Evolutionary conservation across 2,113 vertebrate species (phyloP), one percentile per base, ranked within the genome.

Genomic region (Turdus rufiventris): DNA sequence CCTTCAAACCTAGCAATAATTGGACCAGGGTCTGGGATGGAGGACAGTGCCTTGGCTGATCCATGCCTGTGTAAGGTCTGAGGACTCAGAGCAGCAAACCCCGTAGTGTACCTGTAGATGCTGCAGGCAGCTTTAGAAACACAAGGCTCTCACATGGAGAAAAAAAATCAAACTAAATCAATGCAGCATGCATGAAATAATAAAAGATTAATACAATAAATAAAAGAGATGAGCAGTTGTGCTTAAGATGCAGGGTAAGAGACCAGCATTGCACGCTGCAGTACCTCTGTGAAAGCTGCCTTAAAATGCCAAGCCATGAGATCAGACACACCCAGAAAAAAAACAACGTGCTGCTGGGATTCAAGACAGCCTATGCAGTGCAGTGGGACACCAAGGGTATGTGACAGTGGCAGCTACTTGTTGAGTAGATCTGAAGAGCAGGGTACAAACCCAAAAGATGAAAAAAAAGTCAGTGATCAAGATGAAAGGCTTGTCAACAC

Each of bases 401-500:
- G 8, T 23, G 14, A 29, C 67, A 65, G 26, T 10, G 38, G 78
- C 60, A 73, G 34, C 38, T 60, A 62, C 9, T 28, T 7, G 13
- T 29, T 71, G 19, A 91, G 76, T 8, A 56, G 60, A 71, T 70
- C 68, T 74, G 38, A 91, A 85, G 45, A 89, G 62, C 3, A 1
- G 0, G 1, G 36, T 21, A n/a, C 12, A 56, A 92, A 85, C 21
- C 34, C 47, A 42, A 76, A 78, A 58, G 33, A 62, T 16, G 70
- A 83, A 79, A 75, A 51, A 73, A 58, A 45, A 40, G n/a, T 34
- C 73, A 65, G 54, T 26, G 61, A 88, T 50, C 29, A 81, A 65
- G 67, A 88, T 51, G 65, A 97, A 94, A 97, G 70, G 33, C 57
- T 75, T 91, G 73, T 82, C 81, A 94, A 78, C 21, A 38, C 48